Base-by-base conservation (phyloP, 2,888 invertebrate species). In the Xiphydria camelus region DNA sequence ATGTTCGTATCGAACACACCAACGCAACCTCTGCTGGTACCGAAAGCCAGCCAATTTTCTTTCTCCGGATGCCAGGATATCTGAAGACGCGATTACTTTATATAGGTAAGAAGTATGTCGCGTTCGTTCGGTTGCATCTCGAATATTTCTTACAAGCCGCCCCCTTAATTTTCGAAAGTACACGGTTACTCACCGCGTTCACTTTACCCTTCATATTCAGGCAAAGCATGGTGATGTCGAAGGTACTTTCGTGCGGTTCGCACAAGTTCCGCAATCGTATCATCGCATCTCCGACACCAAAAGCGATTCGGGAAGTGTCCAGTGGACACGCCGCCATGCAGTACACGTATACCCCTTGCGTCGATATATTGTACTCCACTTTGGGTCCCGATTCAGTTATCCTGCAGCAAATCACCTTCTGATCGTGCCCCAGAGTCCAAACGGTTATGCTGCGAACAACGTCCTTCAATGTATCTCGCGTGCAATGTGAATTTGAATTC, bases 21-120 rank as follows among this genome's bases (percentile, higher is more conserved):
- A 23, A 91, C 88, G 64, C 88, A 80, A 32, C 94, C 91, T 73
- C 94, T 94, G 1, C 81, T 82, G 3, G 94, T 93, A 6, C 87
- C 89, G 75, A 85, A 94, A 0, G 91, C 94, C 18, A 96, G 69
- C 17, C 83, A 62, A 55, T 85, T 83, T 68, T 93, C 93, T 57
- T 79, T 82, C 9, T 78, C 79, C 0, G 94, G 92, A 78, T 94
- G 92, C 94, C 94, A 96, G 6, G 85, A 83, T 41, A 83, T 57
- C 81, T 80, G 40, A 26, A 50, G 37, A 23, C n/a, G n/a, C n/a
- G n/a, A n/a, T n/a, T n/a, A n/a, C n/a, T n/a, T n/a, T n/a, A n/a
- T n/a, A n/a, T n/a, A n/a, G n/a, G n/a, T n/a, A n/a, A n/a, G n/a
- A n/a, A n/a, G n/a, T n/a, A n/a, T n/a, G n/a, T n/a, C n/a, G n/a